Base-by-base conservation (phyloP, 2,113 vertebrate genomes). In the Corvus cornix region DNA sequence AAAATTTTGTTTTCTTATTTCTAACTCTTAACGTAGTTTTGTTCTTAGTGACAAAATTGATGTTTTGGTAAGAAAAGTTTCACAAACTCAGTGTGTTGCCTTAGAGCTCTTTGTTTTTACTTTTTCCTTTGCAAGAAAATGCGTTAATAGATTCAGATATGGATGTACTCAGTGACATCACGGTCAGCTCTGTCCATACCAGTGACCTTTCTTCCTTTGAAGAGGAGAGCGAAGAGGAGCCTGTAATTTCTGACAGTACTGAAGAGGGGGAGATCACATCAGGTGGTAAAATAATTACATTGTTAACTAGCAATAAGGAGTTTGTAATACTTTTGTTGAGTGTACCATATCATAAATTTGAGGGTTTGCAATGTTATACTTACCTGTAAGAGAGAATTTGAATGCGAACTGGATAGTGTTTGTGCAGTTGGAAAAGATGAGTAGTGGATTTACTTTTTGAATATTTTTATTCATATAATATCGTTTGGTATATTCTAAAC, bases 181-280 rank as follows among this genome's bases (percentile, higher is more conserved):
- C 99, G 0, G 99, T 99, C 92, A 99, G 99, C 96, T 99, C 99
- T 6, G 99, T 99, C 94, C 99, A 99, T 95, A 99, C 99, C 88
- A 99, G 99, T 87, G 99, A 99, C 95, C 98, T 99, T 92, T 99
- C 99, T 2, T 99, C 99, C 20, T 99, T 99, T 91, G 99, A 99
- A 94, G 99, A 98, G 82, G 98, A 99, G 78, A 99, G 99, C 4
- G 99, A 99, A 41, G 99, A 99, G 3, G 99, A 99, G 31, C 87
- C 97, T 85, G 96, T 97, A 9, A 80, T 95, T 89, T 99, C 99
- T 35, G 99, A 99, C 24, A 99, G 98, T 81, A 99, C 99, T 35
- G 99, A 99, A 89, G 99, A 99, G 89, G 99, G 99, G 11, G 99
- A 99, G 97, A 99, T 99, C 82, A 98, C 97, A 21, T 98, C 99